phyloP scores from a whole-genome alignment of 2,888 invertebrate genomes.

The Melanargia galathea region DNA sequence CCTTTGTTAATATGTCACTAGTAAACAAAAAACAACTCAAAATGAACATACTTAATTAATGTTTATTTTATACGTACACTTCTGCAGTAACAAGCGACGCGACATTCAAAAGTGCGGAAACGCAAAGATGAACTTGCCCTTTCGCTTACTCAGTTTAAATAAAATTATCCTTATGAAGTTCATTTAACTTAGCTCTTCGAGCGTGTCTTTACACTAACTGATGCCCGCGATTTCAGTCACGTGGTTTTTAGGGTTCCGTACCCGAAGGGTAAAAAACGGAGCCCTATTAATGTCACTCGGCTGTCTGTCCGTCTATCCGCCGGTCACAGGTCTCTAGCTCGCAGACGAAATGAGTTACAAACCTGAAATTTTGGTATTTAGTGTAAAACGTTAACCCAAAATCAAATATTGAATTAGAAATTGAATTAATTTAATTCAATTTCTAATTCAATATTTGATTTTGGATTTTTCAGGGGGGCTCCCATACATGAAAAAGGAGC shows the following conservation, averaged over 20 bases:
- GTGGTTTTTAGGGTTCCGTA: neutral
- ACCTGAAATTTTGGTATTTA: too few species aligned
- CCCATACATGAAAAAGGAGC: too few species aligned
- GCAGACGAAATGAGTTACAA: too few species aligned
- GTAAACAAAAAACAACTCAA: neutral
- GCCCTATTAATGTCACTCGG: too few species aligned
- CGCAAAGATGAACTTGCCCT: neutral
- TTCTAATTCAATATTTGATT: too few species aligned
- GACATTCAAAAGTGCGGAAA: conserved; percentile 1
- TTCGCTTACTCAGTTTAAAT: neutral
- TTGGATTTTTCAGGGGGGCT: neutral
- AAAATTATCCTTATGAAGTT: neutral
- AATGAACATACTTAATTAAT: neutral
- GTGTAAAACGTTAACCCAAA: too few species aligned
- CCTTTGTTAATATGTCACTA: too few species aligned
- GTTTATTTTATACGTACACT: conserved; percentile 3
- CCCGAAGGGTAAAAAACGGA: too few species aligned
- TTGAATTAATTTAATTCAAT: too few species aligned
- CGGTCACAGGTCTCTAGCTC: too few species aligned
- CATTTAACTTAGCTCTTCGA: neutral
- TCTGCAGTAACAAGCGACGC: neutral
- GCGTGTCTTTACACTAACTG: neutral
- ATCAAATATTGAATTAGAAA: too few species aligned
- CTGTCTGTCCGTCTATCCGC: too few species aligned
- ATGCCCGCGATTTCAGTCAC: neutral